Evolutionary conservation across 1,140 invertebrate genomes (phyloP).

Genomic region (Dendroctonus ponderosae): DNA sequence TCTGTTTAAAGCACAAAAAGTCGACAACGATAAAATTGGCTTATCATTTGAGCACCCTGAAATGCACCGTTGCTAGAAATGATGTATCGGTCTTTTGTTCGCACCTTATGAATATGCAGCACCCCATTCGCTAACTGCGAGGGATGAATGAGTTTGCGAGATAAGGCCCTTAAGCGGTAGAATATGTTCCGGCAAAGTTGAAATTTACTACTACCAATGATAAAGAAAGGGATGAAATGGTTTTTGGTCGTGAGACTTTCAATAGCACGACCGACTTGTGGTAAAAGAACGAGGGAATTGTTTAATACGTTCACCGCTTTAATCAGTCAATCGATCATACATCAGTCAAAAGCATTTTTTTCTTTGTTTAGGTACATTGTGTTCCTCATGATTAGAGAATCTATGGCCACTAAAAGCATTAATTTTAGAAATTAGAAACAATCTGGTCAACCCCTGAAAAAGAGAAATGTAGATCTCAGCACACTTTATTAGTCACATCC

Average conservation of each 20-base stretch:
- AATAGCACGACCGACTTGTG: slow-evolving; percentile 1
- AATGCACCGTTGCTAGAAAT: slow-evolving; percentile 5
- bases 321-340: no score
- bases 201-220: slow-evolving; percentile 3
- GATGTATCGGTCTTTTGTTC: slow-evolving; percentile 16
- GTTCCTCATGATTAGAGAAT: no score
- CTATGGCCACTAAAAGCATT: no score
- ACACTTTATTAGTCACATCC: no score
- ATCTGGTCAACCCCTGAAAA: no score
- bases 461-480: no score
- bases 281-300: neutral
- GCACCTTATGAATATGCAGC: slow-evolving; percentile 10
- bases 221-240: slow-evolving; percentile 9
- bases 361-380: no score
- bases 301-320: no score
- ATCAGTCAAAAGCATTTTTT: no score
- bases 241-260: neutral
- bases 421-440: no score
- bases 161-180: slow-evolving; percentile 6
- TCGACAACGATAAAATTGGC: neutral
- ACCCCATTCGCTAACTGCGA: slow-evolving; percentile 15
- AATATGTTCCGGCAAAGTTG: slow-evolving; percentile 9
- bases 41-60: slow-evolving; percentile 3
- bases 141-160: slow-evolving; percentile 11
- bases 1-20: no score